Evolutionary conservation across 2,888 invertebrate species (phyloP), one percentile per base, ranked within the genome.

Genomic region (Drosophila kambysellisi): DNA sequence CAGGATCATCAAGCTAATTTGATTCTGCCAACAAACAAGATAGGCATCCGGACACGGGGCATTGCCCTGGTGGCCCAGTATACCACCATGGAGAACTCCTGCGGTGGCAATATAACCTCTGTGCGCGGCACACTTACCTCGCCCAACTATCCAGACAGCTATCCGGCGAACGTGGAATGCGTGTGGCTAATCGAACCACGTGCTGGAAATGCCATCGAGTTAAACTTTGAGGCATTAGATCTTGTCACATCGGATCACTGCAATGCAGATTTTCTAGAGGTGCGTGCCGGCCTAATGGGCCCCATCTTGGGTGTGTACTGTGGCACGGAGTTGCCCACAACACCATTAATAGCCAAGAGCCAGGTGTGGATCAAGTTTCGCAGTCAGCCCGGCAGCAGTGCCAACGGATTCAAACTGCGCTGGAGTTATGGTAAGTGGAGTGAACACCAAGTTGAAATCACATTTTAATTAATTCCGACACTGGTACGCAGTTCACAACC

Each of bases 221-320:
- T 98, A 2, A 94, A 93, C 20, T 97, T 98, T 91, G 94, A 94
- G 74, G 92, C 93, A 25, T 95, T 99, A 82, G 94, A 96, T 76
- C 91, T 99, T 71, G 95, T 95, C 68, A 91, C 93, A 17, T 96
- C 96, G 17, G 95, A 96, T 4, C 94, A 95, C 80, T 99, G 99
- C 91, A 96, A 96, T 88, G 94, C 95, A 52, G 98, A 98, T 92
- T 98, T 96, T 91, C 93, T 99, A 30, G 98, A 98, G 94, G 94
- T 99, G 61, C 95, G 98, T 43, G 91, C 93, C 5, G 93, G 94
- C 81, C 94, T 94, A 0, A 93, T 92, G 12, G 98, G 98, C 8
- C 93, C 93, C 32, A 82, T 98, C 9, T 78, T 97, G 17, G 96
- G 95, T 2, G 94, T 96, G 17, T 98, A 94, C 91, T 99, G 99